A percentile compares a stretch with the other conserved stretches of the same genome.
These are phyloP conservation scores for Meteorus cinctellus DNA, from an alignment of 2,888 invertebrate genomes.

Conservation along the genomic window DNA sequence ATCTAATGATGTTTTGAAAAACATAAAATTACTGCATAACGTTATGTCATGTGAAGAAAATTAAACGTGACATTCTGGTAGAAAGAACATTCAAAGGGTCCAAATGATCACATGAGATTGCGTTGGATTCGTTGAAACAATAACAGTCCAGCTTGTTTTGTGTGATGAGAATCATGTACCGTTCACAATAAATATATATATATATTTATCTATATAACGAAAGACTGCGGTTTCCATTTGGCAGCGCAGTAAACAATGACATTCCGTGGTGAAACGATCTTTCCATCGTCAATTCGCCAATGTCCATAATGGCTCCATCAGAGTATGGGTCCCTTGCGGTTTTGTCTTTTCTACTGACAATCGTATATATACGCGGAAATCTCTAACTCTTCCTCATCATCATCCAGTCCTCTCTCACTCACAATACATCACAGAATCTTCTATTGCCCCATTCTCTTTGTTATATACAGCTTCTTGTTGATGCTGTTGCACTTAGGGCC, in stretches of 20 bases:
- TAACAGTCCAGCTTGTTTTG: slow-evolving; percentile 19
- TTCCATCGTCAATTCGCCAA: slow-evolving; percentile 15
- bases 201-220: neutral
- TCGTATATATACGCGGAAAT: neutral
- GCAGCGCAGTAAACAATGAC: slow-evolving; percentile 43
- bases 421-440: neutral
- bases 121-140: slow-evolving; percentile 28
- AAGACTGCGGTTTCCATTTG: slow-evolving; percentile 29
- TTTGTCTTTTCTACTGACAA: neutral
- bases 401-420: slow-evolving; percentile 1
- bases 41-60: no score
- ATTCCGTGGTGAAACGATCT: slow-evolving; percentile 43
- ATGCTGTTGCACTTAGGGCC: neutral
- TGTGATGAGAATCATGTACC: slow-evolving; percentile 38
- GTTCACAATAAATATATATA: slow-evolving; percentile 7
- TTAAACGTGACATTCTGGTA: no score
- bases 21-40: no score
- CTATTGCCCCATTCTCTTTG: neutral
- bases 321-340: slow-evolving; percentile 7
- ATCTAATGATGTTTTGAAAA: no score
- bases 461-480: neutral
- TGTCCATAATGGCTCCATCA: slow-evolving; percentile 12
- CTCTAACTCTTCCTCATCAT: neutral
- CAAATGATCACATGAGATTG: neutral
- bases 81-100: no score